Conservation (phyloP, 2,797 vertebrate species). For the Macrochelys suwanniensis region DNA sequence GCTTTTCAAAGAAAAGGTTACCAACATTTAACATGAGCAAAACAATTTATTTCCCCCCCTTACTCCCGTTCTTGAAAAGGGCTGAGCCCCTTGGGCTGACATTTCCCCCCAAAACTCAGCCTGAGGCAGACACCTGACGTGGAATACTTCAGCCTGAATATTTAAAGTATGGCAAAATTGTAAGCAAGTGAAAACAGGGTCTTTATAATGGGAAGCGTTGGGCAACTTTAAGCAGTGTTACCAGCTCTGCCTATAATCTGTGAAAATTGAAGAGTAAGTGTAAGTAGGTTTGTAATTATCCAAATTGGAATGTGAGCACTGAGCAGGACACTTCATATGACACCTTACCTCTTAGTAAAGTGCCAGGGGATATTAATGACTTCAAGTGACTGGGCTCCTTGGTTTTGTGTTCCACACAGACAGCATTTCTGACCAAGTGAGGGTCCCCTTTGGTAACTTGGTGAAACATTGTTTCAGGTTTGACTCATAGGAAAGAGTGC, state of each 20-base stretch:
- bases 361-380: neutral
- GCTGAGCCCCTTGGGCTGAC: neutral
- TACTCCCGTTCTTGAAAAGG: neutral
- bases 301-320: neutral
- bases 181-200: fast-evolving
- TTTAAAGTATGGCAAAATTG: neutral
- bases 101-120: neutral
- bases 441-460: neutral
- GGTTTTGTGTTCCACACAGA: neutral
- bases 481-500: neutral
- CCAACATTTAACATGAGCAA: fast-evolving
- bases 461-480: neutral
- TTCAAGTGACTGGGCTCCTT: neutral
- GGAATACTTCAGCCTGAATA: neutral
- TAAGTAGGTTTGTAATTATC: neutral
- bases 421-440: neutral
- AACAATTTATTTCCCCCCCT: fast-evolving
- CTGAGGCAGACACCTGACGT: neutral
- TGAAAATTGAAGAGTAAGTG: fast-evolving
- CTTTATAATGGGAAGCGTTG: fast-evolving
- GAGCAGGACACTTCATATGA: no score
- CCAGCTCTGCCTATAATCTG: neutral
- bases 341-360: fast-evolving
- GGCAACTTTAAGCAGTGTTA: neutral
- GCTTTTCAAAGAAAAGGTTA: fast-evolving